phyloP scores from a whole-genome alignment of 2,888 invertebrate genomes.

The Esperia sulphurella region DNA sequence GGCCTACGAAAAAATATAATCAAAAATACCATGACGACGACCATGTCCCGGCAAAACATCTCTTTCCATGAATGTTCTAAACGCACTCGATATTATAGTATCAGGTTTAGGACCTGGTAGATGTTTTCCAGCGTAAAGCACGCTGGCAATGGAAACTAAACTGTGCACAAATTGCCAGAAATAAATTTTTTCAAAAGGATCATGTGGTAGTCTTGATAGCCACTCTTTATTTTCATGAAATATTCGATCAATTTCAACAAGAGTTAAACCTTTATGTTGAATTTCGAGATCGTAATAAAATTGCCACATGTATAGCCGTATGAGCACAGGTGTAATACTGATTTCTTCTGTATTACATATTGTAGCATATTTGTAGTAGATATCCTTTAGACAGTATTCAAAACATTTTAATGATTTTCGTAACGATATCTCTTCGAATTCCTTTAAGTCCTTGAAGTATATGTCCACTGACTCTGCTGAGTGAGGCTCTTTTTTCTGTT shows the following conservation, averaged over 20 bases:
- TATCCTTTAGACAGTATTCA: constrained; percentile 62
- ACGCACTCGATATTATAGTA: constrained; percentile 72
- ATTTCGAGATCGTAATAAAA: constrained; percentile 78
- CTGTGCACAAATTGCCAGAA: constrained; percentile 82
- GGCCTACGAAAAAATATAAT: not conserved
- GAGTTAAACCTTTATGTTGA: constrained; percentile 63
- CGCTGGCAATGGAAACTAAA: constrained; percentile 70
- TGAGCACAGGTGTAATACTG: constrained; percentile 60
- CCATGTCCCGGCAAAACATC: constrained; percentile 63
- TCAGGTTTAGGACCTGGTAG: constrained; percentile 52
- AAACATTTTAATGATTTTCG: constrained; percentile 65
- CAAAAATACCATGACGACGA: constrained; percentile 52
- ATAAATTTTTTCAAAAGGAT: constrained; percentile 80
- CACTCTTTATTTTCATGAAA: constrained; percentile 67
- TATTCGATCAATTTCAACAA: constrained; percentile 73
- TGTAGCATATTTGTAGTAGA: constrained; percentile 75
- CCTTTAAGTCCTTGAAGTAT: constrained; percentile 28
- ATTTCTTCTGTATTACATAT: constrained; percentile 58
- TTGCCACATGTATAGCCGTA: constrained; percentile 80
- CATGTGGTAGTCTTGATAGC: constrained; percentile 60
- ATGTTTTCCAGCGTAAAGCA: constrained; percentile 56
- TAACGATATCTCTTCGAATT: constrained; percentile 65
- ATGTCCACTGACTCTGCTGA: not conserved
- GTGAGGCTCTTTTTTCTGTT: no score
- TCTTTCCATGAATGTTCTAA: constrained; percentile 71